Evolutionary conservation across 2,888 invertebrate genomes (phyloP).

Genomic region (Melanostoma mellinum): DNA sequence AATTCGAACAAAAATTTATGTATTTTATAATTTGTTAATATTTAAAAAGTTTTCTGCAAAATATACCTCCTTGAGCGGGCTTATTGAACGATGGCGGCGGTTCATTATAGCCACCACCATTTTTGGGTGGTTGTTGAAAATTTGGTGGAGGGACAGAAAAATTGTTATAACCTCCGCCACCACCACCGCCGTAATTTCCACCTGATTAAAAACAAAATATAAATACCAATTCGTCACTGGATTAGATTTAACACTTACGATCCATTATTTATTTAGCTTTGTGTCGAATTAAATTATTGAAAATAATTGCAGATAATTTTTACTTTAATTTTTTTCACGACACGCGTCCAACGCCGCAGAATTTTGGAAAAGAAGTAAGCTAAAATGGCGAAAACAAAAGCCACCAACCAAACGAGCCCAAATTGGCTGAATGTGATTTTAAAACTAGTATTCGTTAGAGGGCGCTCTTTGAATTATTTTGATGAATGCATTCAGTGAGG

Average conservation of each 20-base stretch:
- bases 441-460: no score
- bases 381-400: slow-evolving; percentile 63
- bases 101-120: slow-evolving; percentile 78
- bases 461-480: no score
- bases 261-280: slow-evolving; percentile 74
- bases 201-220: slow-evolving; percentile 67
- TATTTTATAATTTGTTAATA: background rate
- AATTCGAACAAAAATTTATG: slow-evolving; percentile 21
- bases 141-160: slow-evolving; percentile 81
- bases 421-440: no score
- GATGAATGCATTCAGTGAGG: no score
- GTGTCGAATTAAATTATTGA: slow-evolving; percentile 1
- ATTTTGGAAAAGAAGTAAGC: slow-evolving; percentile 54
- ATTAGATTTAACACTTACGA: slow-evolving; percentile 75
- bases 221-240: background rate
- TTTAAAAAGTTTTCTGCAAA: background rate
- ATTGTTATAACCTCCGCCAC: slow-evolving; percentile 79
- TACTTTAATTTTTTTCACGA: slow-evolving; percentile 27
- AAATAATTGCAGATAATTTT: slow-evolving; percentile 24
- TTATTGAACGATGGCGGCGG: slow-evolving; percentile 80
- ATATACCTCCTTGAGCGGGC: slow-evolving; percentile 76
- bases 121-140: slow-evolving; percentile 79
- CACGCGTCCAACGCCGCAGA: slow-evolving; percentile 60
- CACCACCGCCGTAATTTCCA: slow-evolving; percentile 75
- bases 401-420: background rate